A percentile compares a stretch with the other conserved stretches of the same genome.
Conservation (phyloP, 1,140 invertebrate genomes). For the Drosophila rufa region DNA sequence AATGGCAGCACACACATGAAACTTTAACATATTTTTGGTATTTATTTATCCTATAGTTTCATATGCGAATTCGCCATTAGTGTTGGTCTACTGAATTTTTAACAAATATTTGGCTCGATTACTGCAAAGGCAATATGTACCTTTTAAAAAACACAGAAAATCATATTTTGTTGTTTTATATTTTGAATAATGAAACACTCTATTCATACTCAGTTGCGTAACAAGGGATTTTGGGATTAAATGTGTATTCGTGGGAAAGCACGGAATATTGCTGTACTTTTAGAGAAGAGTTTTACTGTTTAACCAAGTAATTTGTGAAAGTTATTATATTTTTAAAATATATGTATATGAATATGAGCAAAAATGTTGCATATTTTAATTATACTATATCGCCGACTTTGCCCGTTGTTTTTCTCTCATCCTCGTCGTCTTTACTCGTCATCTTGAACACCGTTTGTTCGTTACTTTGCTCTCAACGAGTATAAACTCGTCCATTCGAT, state of each 20-base stretch:
- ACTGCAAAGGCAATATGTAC: slow-evolving; percentile 1
- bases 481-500: too few relatives aligned
- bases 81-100: not conserved
- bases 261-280: not conserved
- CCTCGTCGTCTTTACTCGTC: too few relatives aligned
- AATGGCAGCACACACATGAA: not conserved
- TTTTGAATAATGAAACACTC: slow-evolving; percentile 3
- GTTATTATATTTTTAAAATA: not conserved
- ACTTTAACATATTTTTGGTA: not conserved
- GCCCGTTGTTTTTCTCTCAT: too few relatives aligned
- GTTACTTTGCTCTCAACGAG: too few relatives aligned
- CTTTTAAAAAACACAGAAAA: not conserved
- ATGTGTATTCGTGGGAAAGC: not conserved
- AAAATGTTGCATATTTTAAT: too few relatives aligned
- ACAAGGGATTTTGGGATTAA: not conserved
- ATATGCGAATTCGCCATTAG: too few relatives aligned
- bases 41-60: not conserved
- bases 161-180: not conserved
- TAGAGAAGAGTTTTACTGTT: not conserved
- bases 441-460: too few relatives aligned
- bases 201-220: not conserved
- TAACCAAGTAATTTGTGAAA: not conserved
- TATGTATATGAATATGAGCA: too few relatives aligned
- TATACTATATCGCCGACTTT: too few relatives aligned
- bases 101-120: slow-evolving; percentile 10